Percentiles rank a stretch among this genome's conserved stretches.
Conservation (phyloP, 2,113 vertebrate species). For the Nasalis larvatus region DNA sequence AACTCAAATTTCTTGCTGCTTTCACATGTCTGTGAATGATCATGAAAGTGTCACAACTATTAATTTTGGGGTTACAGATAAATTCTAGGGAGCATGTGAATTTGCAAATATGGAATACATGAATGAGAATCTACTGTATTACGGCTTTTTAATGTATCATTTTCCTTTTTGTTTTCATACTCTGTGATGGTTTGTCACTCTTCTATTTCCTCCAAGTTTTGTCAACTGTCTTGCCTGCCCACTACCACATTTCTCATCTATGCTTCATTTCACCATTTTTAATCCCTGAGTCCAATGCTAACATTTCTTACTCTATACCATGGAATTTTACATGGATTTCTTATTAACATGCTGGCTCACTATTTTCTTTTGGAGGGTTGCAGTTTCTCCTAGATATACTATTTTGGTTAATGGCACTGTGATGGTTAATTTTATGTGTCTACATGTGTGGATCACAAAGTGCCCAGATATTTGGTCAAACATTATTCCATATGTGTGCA, state of each 20-base stretch:
- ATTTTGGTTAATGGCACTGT: neutral
- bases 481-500: neutral
- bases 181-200: neutral
- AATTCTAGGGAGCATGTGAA: neutral
- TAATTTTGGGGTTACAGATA: neutral
- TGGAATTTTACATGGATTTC: neutral
- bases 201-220: neutral
- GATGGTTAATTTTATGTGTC: neutral
- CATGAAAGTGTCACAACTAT: neutral
- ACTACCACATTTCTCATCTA: neutral
- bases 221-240: neutral
- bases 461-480: neutral
- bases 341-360: neutral
- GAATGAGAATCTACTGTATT: neutral
- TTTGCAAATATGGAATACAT: neutral
- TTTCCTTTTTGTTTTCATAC: neutral
- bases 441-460: neutral
- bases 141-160: neutral
- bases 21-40: neutral
- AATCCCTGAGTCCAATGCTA: neutral
- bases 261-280: neutral
- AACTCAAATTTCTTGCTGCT: neutral
- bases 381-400: neutral
- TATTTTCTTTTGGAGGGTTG: neutral
- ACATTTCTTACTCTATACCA: neutral